Evolutionary conservation across 1,140 invertebrate genomes (phyloP).

Genomic region (Drosophila lini): DNA sequence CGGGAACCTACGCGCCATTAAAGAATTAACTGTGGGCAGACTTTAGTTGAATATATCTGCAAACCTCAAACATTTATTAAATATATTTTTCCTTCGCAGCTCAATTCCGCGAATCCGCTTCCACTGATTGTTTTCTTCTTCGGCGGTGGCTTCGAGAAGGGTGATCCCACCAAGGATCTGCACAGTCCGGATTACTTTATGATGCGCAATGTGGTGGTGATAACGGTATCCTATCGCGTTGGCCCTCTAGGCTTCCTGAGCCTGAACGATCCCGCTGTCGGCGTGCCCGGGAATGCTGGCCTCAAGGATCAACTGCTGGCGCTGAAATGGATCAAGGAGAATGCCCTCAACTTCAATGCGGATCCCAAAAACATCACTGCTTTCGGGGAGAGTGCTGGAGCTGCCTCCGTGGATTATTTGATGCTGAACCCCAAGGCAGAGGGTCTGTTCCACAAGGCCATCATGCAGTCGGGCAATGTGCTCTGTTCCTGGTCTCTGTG

Average conservation of each 20-base stretch:
- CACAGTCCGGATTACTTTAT: slow-evolving; percentile 86
- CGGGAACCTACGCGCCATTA: background rate
- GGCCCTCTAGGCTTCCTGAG: slow-evolving; percentile 87
- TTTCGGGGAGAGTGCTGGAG: slow-evolving; percentile 83
- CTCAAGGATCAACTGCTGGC: slow-evolving; percentile 85
- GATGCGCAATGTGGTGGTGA: slow-evolving; percentile 84
- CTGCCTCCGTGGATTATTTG: slow-evolving; percentile 84
- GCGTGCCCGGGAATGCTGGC: slow-evolving; percentile 86
- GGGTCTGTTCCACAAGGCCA: slow-evolving; percentile 85
- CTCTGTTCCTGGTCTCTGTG: slow-evolving; percentile 85
- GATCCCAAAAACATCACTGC: slow-evolving; percentile 77
- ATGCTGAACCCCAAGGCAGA: slow-evolving; percentile 85
- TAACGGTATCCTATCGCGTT: slow-evolving; percentile 85
- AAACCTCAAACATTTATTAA: background rate
- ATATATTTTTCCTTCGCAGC: slow-evolving; percentile 26
- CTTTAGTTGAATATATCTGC: background rate
- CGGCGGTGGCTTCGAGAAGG: slow-evolving; percentile 88
- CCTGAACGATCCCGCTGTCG: slow-evolving; percentile 79
- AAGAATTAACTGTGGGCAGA: background rate
- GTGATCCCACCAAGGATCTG: slow-evolving; percentile 74
- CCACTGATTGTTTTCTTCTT: slow-evolving; percentile 85
- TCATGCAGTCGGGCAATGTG: slow-evolving; percentile 85
- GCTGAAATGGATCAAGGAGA: slow-evolving; percentile 79
- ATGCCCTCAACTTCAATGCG: slow-evolving; percentile 76
- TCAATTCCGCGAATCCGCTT: slow-evolving; percentile 38